phyloP scores from a whole-genome alignment of 30 jellyfish, hydroid and myxozoan genomes.

The Cassiopea andromeda region DNA sequence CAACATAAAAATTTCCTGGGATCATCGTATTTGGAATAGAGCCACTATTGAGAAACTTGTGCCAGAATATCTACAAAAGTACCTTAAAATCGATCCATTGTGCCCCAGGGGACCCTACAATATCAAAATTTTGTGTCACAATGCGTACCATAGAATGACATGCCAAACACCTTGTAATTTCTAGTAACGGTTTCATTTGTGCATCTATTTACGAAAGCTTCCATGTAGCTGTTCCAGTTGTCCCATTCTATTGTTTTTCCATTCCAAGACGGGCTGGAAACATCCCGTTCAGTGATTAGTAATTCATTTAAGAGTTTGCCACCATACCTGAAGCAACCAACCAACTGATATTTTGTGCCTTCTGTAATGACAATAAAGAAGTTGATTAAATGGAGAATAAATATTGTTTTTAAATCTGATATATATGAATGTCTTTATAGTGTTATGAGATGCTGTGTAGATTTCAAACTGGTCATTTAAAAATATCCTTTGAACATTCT shows the following conservation, averaged over 20 bases:
- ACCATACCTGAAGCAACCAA: constrained; percentile 32
- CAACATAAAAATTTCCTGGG: too few species aligned
- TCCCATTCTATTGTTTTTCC: constrained; percentile 46
- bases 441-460: neutral
- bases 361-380: neutral
- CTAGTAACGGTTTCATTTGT: constrained; percentile 10
- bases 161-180: constrained; percentile 42
- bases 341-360: constrained; percentile 22
- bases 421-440: neutral
- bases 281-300: constrained; percentile 49
- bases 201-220: constrained; percentile 36
- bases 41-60: too few species aligned
- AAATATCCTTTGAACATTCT: too few species aligned
- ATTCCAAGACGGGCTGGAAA: constrained; percentile 42
- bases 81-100: too few species aligned
- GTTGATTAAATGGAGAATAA: neutral
- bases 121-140: neutral
- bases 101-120: too few species aligned
- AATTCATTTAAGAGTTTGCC: neutral
- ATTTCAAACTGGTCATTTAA: too few species aligned
- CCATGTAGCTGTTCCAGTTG: constrained; percentile 43
- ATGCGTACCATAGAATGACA: constrained; percentile 38
- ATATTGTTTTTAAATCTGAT: too few species aligned
- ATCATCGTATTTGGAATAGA: too few species aligned
- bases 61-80: too few species aligned